Percentiles rank a stretch among this genome's conserved stretches.
Evolutionary conservation across 2,113 vertebrate genomes (phyloP).

Genomic region (Australoheros scitulus): DNA sequence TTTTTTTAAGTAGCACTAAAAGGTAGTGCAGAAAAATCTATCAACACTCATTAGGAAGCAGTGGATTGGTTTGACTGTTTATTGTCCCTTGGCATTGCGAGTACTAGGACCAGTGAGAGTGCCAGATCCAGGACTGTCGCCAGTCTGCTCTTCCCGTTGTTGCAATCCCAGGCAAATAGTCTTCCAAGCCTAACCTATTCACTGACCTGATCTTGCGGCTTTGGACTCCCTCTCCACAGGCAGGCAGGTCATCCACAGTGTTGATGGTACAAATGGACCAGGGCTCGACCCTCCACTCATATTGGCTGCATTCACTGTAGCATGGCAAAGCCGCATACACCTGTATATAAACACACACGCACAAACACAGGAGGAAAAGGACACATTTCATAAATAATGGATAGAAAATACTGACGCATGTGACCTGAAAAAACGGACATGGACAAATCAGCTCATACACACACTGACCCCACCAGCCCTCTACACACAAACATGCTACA

Average conservation of each 20-base stretch:
- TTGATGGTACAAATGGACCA: constrained; percentile 95
- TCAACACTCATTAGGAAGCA: constrained; percentile 28
- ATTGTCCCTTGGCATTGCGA: constrained; percentile 27
- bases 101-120: constrained; percentile 5
- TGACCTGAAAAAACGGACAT: not conserved
- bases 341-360: constrained; percentile 67
- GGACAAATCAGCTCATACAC: constrained; percentile 28
- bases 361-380: constrained; percentile 1
- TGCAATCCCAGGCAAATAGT: not conserved
- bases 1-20: constrained; percentile 13
- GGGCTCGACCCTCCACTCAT: constrained; percentile 87
- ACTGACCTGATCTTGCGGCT: constrained; percentile 91
- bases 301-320: constrained; percentile 86
- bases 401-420: not conserved
- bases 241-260: constrained; percentile 84
- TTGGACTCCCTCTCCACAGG: constrained; percentile 92
- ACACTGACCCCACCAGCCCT: not conserved
- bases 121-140: constrained; percentile 13
- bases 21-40: constrained; percentile 5
- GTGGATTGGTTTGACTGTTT: constrained; percentile 38
- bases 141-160: constrained; percentile 15
- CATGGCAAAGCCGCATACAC: constrained; percentile 93
- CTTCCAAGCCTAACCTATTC: constrained; percentile 35
- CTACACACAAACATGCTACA: constrained; percentile 8
- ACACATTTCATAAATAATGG: not conserved